A percentile compares a stretch with the other conserved stretches of the same genome.
Evolutionary conservation across 2,797 vertebrate genomes (phyloP).

Genomic region (Lacerta agilis): DNA sequence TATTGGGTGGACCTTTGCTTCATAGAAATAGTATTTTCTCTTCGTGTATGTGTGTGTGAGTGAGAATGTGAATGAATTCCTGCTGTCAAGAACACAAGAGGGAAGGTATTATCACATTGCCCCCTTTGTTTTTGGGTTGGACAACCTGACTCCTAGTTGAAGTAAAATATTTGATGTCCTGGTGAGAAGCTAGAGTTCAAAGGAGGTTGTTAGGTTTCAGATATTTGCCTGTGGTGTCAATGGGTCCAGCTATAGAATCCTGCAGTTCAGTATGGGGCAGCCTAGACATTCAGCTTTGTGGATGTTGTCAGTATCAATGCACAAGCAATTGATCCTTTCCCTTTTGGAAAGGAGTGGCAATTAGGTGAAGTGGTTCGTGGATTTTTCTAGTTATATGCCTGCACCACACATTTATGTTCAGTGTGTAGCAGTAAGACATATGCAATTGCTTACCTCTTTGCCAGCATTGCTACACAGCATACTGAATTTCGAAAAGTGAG

Average conservation of each 20-base stretch:
- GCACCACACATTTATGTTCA: neutral
- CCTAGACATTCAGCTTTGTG: neutral
- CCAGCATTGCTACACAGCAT: neutral
- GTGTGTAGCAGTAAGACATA: neutral
- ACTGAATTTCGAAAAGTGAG: neutral
- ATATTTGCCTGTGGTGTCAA: constrained; percentile 33
- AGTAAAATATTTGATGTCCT: constrained; percentile 42
- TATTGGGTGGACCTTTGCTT: constrained; percentile 31
- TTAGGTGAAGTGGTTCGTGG: neutral
- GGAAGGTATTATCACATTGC: constrained; percentile 56
- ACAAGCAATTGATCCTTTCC: neutral
- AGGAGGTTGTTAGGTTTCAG: constrained; percentile 41
- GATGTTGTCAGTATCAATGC: neutral
- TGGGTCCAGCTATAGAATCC: neutral
- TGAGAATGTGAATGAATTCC: constrained; percentile 7
- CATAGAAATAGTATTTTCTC: constrained; percentile 24
- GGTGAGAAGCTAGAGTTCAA: constrained; percentile 57
- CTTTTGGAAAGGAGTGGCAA: neutral
- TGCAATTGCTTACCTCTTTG: neutral
- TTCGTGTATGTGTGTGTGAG: no score
- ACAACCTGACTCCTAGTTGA: neutral
- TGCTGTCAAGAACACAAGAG: constrained; percentile 58
- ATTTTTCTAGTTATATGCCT: no score
- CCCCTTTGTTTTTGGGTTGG: constrained; percentile 27
- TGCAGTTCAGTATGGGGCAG: constrained; percentile 7